Conservation (phyloP, 2,888 invertebrate genomes). For the Ommatoiulus sabulosus region DNA sequence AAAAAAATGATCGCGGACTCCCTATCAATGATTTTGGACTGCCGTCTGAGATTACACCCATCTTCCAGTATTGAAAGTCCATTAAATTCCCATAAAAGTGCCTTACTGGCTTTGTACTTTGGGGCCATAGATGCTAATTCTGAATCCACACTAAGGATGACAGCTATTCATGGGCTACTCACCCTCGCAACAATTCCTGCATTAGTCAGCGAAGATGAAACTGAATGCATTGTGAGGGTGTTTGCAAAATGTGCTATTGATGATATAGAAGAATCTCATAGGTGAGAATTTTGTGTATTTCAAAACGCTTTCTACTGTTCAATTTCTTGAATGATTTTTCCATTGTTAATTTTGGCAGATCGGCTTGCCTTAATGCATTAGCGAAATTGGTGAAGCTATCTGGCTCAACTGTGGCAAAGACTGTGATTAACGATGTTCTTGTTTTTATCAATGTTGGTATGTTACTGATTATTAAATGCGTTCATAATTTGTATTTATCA, state of each 20-base stretch:
- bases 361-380: not conserved
- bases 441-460: not conserved
- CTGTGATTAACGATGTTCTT: not conserved
- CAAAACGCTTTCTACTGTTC: no score
- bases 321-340: not conserved
- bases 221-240: not conserved
- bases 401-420: not conserved
- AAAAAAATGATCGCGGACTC: not conserved
- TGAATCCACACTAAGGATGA: not conserved
- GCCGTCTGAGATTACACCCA: not conserved
- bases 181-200: not conserved
- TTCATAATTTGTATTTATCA: not conserved
- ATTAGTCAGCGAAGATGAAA: not conserved
- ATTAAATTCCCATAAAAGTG: not conserved
- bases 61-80: not conserved
- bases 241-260: not conserved
- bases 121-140: not conserved
- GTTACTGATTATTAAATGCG: not conserved
- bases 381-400: not conserved
- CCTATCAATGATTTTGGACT: not conserved
- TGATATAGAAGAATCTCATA: slow-evolving; percentile 7
- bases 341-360: not conserved
- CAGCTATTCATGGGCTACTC: slow-evolving; percentile 37
- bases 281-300: not conserved
- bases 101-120: slow-evolving; percentile 26